Evolutionary conservation across 2,113 vertebrate species (phyloP), one percentile per base, ranked within the genome.

Genomic region (Macquaria ambigua): DNA sequence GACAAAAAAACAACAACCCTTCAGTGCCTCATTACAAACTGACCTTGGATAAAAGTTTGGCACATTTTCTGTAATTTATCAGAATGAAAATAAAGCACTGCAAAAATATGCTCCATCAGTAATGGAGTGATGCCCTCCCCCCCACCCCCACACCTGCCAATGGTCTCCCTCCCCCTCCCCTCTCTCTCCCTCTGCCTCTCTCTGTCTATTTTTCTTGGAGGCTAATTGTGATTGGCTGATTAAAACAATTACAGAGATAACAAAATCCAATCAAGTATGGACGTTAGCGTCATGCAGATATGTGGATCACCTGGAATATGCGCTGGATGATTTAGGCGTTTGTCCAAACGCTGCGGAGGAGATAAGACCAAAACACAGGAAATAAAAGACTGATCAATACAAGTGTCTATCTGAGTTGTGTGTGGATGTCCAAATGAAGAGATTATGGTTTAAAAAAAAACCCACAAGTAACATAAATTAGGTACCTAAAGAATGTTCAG

Each of bases 241-340:
- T 88, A 91, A 87, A 89, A 90, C 83, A 93, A 92, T 93, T 92
- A 91, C 87, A 18, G 61, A 88, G 91, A 94, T 93, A 93, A 90
- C 76, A 73, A 83, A 94, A 89, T 91, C 82, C 88, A 90, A 92
- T 94, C 83, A 90, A 85, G 68, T 84, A 83, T 48, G 61, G 83
- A 89, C 69, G 52, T 84, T 82, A 64, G 70, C 67, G n/a, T 81
- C 81, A 72, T 79, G 72, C 73, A 81, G 86, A 93, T 90, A 89
- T 75, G 74, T 68, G 56, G 81, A 89, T 76, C 84, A 81, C 74
- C 85, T 86, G 79, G 74, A 86, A 90, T 77, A 88, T 43, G 59
- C 3, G 41, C 21, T 56, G 43, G 69, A 56, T 79, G 52, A 68
- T 88, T 85, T 34, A 25, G 31, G 81, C 46, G 2, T 69, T 66